phyloP scores from a whole-genome alignment of 2,888 invertebrate genomes.

The Cataglyphis livida region DNA sequence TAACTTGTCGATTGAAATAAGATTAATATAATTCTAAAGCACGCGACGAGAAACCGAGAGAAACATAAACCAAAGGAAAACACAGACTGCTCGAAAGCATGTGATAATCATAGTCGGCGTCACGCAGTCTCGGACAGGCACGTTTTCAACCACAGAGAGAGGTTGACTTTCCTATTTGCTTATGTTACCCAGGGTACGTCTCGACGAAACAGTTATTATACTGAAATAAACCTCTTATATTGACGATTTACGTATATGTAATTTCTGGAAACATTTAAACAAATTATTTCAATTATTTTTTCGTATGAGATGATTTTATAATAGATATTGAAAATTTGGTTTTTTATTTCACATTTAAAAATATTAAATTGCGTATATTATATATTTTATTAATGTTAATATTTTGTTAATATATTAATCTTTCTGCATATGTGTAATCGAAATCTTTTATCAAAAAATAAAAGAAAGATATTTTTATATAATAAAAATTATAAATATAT shows the following conservation, averaged over 20 bases:
- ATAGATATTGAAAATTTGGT: not conserved
- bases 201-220: conserved; percentile 6
- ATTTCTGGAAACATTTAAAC: not conserved
- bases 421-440: not conserved
- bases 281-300: not conserved
- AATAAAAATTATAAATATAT: not conserved
- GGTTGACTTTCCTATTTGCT: conserved; percentile 11
- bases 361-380: not conserved
- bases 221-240: not conserved
- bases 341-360: not conserved
- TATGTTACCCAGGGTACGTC: not conserved
- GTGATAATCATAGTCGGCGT: conserved; percentile 52
- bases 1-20: conserved; percentile 20
- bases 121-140: conserved; percentile 39
- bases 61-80: conserved; percentile 31
- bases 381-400: conserved; percentile 4
- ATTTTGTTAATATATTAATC: not conserved
- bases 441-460: not conserved
- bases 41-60: conserved; percentile 36
- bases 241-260: not conserved
- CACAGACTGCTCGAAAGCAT: conserved; percentile 17
- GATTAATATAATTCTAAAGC: not conserved
- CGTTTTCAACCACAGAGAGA: conserved; percentile 18
- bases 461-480: not conserved
- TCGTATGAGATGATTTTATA: not conserved